These are phyloP conservation scores for Drosophila meridionalis DNA, from an alignment of 2,888 invertebrate genomes.

Conservation along the genomic window DNA sequence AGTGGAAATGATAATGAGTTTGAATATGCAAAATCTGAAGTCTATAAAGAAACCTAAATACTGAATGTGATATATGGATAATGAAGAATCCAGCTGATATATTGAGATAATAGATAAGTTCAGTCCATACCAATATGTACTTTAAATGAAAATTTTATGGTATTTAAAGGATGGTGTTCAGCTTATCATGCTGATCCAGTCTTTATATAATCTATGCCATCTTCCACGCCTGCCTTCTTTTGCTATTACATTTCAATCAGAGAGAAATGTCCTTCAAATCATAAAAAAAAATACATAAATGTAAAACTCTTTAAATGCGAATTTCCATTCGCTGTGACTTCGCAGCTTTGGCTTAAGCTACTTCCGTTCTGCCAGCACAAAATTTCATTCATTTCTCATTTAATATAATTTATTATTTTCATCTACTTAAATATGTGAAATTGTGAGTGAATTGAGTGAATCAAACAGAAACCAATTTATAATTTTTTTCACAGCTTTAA, in stretches of 20 bases:
- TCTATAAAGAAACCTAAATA: background rate
- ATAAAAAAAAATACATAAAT: conserved; percentile 1
- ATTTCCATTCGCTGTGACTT: background rate
- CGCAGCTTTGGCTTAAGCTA: background rate
- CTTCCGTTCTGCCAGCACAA: background rate
- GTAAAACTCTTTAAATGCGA: conserved; percentile 4
- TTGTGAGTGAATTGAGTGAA: background rate
- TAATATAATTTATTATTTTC: conserved; percentile 3
- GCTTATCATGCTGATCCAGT: background rate
- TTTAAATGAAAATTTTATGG: no score
- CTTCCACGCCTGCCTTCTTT: background rate
- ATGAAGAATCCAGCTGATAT: background rate
- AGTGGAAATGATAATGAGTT: background rate
- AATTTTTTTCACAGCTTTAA: background rate
- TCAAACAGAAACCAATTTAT: background rate
- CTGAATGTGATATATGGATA: background rate
- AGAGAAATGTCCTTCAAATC: background rate
- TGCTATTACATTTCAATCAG: background rate
- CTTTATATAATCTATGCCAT: background rate
- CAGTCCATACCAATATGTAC: no score
- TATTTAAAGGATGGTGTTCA: background rate
- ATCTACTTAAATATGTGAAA: conserved; percentile 6
- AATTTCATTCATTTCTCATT: conserved; percentile 2
- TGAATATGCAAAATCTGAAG: background rate
- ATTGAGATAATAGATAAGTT: background rate